These are phyloP conservation scores for Leptopilina clavipes DNA, from an alignment of 1,140 invertebrate species.

Conservation along the genomic window DNA sequence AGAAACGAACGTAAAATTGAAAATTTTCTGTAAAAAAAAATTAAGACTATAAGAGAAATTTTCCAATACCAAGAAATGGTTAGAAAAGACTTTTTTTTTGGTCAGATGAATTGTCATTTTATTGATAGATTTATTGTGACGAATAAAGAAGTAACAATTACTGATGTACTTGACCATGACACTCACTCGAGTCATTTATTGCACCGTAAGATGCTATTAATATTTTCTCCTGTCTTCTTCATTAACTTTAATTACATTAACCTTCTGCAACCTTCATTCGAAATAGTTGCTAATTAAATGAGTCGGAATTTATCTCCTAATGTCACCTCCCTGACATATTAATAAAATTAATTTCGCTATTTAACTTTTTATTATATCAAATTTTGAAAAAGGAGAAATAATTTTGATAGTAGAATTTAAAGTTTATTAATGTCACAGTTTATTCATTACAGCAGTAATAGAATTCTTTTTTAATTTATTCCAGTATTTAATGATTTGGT, in stretches of 20 bases:
- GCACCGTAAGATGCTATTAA: conserved; percentile 24
- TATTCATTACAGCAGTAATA: too few relatives aligned
- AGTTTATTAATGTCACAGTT: too few relatives aligned
- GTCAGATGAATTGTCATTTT: background rate
- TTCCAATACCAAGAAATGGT: background rate
- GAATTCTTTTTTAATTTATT: too few relatives aligned
- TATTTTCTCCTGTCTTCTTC: conserved; percentile 28
- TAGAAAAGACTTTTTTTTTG: background rate
- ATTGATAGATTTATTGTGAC: conserved; percentile 14
- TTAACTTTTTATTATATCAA: background rate
- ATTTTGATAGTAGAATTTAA: background rate
- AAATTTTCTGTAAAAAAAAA: too few relatives aligned
- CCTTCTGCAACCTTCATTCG: conserved; percentile 20
- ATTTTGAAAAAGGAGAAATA: background rate
- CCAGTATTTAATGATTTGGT: too few relatives aligned
- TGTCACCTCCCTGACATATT: conserved; percentile 6
- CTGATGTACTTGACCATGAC: background rate
- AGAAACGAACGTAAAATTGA: too few relatives aligned
- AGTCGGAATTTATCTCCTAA: conserved; percentile 9
- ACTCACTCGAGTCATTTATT: conserved; percentile 33
- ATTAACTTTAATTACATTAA: conserved; percentile 31
- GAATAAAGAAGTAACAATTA: background rate
- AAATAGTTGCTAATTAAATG: conserved; percentile 27
- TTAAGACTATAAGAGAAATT: background rate
- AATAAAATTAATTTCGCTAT: conserved; percentile 13